These are phyloP conservation scores for Mugil cephalus DNA, from an alignment of 2,113 vertebrate genomes.

Conservation along the genomic window DNA sequence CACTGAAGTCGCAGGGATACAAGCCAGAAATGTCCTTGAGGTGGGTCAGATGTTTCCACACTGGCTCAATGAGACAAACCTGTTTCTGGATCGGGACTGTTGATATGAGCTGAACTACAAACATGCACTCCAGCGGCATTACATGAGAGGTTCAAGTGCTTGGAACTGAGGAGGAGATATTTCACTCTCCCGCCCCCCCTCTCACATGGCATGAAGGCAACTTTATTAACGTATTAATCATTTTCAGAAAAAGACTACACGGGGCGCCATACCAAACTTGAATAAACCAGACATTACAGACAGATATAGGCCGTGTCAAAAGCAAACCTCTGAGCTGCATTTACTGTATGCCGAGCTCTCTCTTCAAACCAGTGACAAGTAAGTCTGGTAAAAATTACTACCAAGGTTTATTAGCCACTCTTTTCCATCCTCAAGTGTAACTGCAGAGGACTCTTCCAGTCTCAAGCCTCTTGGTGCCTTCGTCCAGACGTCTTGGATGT, in stretches of 20 bases:
- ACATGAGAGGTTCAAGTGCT: conserved; percentile 46
- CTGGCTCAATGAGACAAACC: conserved; percentile 46
- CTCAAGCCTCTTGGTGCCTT: not conserved
- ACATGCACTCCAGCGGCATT: conserved; percentile 32
- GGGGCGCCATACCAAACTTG: conserved; percentile 4
- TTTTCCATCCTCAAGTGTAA: too few relatives aligned
- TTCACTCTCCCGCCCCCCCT: conserved; percentile 27
- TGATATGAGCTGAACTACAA: conserved; percentile 62
- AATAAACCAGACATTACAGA: conserved; percentile 6
- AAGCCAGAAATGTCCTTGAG: conserved; percentile 53
- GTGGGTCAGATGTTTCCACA: conserved; percentile 65
- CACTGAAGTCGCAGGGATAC: conserved; percentile 21
- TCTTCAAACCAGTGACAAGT: not conserved
- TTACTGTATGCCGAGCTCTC: not conserved
- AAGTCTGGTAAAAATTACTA: conserved; percentile 5
- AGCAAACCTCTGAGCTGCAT: not conserved
- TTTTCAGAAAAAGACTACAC: conserved; percentile 5
- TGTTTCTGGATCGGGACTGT: conserved; percentile 46
- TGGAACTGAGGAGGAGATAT: conserved; percentile 18
- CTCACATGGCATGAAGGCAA: conserved; percentile 9
- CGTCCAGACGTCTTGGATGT: not conserved
- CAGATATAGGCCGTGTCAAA: not conserved
- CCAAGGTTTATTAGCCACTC: not conserved
- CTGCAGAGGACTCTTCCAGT: not conserved
- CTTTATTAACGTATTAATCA: conserved; percentile 28